phyloP scores from a whole-genome alignment of 2,888 invertebrate species.

The Pediacus dermestoides region DNA sequence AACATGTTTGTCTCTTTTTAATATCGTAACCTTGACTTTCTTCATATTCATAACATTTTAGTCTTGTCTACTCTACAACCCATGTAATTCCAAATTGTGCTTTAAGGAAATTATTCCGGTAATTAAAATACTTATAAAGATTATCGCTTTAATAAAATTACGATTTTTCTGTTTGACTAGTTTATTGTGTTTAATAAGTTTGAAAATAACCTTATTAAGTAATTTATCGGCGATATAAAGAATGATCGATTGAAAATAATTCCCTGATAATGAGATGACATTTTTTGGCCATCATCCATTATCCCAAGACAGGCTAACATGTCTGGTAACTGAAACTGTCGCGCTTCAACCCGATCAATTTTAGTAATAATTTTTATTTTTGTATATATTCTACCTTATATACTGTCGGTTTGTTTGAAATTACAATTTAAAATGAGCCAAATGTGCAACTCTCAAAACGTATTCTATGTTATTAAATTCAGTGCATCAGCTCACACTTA shows the following conservation, averaged over 20 bases:
- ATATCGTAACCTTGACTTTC: no score
- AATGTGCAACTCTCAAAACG: no score
- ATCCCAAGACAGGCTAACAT: constrained; percentile 40
- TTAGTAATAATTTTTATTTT: constrained; percentile 41
- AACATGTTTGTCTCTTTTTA: no score
- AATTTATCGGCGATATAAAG: constrained; percentile 32
- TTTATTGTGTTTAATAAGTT: background rate
- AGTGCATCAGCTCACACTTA: no score
- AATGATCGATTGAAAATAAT: constrained; percentile 43
- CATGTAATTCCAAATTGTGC: no score
- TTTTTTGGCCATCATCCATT: constrained; percentile 42
- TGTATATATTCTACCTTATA: constrained; percentile 24
- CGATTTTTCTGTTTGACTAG: no score
- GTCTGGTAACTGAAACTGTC: constrained; percentile 34
- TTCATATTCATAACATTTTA: no score
- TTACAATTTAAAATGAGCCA: constrained; percentile 19
- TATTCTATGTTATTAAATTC: no score
- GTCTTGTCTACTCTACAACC: no score
- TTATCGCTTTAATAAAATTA: no score
- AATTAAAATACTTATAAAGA: no score
- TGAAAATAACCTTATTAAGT: constrained; percentile 25
- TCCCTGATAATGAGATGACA: constrained; percentile 43
- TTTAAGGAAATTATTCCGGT: no score
- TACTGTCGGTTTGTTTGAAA: constrained; percentile 19
- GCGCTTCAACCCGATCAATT: constrained; percentile 39